Conservation (phyloP, 2,888 invertebrate species). For the Ditylenchus weischeri region DNA sequence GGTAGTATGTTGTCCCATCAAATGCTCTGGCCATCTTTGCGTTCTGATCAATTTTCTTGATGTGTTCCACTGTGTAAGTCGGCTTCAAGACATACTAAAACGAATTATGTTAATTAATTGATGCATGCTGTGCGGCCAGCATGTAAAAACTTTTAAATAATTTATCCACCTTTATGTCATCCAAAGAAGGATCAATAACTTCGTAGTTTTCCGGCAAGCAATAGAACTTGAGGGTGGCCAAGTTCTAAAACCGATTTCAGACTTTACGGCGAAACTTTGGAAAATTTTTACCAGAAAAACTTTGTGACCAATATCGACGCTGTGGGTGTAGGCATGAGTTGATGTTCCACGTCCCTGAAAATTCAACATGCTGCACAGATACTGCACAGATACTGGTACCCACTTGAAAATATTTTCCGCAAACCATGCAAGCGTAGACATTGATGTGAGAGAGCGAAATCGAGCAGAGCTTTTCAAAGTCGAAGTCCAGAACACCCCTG, state of each 20-base stretch:
- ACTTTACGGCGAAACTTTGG: no score
- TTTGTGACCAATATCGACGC: conserved; percentile 94
- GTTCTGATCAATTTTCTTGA: conserved; percentile 73
- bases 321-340: conserved; percentile 98
- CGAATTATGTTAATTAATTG: conserved; percentile 19
- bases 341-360: conserved; percentile 85
- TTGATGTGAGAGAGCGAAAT: conserved; percentile 95
- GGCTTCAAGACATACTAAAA: conserved; percentile 86
- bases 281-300: conserved; percentile 71
- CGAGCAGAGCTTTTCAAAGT: conserved; percentile 98
- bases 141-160: not conserved
- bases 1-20: conserved; percentile 80
- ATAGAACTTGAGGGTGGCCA: conserved; percentile 93
- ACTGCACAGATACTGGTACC: conserved; percentile 6
- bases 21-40: conserved; percentile 87
- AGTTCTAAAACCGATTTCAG: conserved; percentile 65
- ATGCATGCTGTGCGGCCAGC: not conserved
- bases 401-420: conserved; percentile 90
- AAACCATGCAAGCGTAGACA: conserved; percentile 97
- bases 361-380: not conserved
- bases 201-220: conserved; percentile 99
- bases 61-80: conserved; percentile 81
- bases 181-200: conserved; percentile 89
- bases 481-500: conserved; percentile 87
- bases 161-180: conserved; percentile 75